Base-by-base conservation (phyloP, 2,113 vertebrate species). In the Alouatta palliata region DNA sequence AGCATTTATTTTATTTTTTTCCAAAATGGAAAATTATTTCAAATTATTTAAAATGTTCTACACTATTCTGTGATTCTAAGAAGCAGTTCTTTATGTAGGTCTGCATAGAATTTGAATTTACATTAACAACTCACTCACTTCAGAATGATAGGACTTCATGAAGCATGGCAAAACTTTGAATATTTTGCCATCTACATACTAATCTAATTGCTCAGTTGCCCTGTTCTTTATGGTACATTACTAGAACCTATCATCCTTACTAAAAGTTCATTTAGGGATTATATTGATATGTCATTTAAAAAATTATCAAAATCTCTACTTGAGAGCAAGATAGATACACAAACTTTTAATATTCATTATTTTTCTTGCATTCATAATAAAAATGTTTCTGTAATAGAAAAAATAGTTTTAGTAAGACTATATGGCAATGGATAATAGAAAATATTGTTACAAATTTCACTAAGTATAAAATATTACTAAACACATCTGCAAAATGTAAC, bases 131-230 rank as follows among this genome's bases (percentile, higher is more conserved):
- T 89, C 52, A 40, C 37, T 89, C 52, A 84, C 7, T 70, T 19
- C 6, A 80, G 40, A 93, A 82, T 45, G 17, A 64, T 32, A 85
- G 3, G 37, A 56, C 23, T 93, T 97, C 49, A 64, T 93, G 71
- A 92, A 88, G 81, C 75, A 90, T 66, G n/a, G 11, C 56, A 81
- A 85, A 93, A 71, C 25, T 85, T 90, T 64, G 86, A 71, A 40
- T 91, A 96, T 89, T 93, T 97, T 92, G 79, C n/a, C 40, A 90
- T 83, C 73, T 84, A 32, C 61, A 64, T 64, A 43, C 84, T 61
- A 68, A 75, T 90, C 45, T 82, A 75, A 49, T 83, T 97, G 45
- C 49, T 96, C 95, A 94, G 87, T 96, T 94, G 82, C 32, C 70
- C 79, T 87, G 3, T 83, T 83, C 68, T 97, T 96, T 97, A 89